These are phyloP conservation scores for Megalurothrips usitatus DNA, from an alignment of 2,888 invertebrate genomes.

Conservation along the genomic window DNA sequence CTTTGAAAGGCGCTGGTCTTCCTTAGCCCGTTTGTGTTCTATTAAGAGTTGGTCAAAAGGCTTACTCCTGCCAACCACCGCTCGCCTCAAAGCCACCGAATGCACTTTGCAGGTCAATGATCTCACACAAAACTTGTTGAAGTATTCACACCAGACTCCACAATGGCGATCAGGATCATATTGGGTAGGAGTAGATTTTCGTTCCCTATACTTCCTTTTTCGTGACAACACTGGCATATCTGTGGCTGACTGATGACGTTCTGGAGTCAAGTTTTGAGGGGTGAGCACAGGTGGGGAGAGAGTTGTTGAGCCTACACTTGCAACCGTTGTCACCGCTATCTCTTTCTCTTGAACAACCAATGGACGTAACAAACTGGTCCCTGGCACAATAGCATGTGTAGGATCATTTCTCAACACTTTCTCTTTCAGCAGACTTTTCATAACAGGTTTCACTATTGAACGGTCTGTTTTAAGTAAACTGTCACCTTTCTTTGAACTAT, in stretches of 20 bases:
- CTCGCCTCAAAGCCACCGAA: constrained; percentile 63
- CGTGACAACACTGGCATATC: constrained; percentile 3
- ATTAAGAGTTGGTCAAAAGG: constrained; percentile 69
- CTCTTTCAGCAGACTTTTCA: background rate
- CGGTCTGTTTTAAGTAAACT: background rate
- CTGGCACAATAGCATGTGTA: background rate
- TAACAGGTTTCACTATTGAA: background rate
- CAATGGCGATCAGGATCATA: constrained; percentile 81
- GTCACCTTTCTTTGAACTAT: background rate
- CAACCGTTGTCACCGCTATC: background rate
- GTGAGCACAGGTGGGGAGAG: background rate
- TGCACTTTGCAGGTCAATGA: constrained; percentile 64
- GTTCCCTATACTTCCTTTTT: constrained; percentile 26
- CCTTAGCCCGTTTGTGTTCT: constrained; percentile 66
- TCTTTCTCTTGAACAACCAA: background rate
- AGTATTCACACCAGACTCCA: constrained; percentile 65
- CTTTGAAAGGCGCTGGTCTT: constrained; percentile 40
- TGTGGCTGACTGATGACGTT: constrained; percentile 20
- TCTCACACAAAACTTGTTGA: constrained; percentile 68
- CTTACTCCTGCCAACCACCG: constrained; percentile 66
- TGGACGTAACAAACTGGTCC: background rate
- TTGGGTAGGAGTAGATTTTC: constrained; percentile 42
- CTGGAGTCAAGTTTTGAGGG: background rate
- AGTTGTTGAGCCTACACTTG: background rate
- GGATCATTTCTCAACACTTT: background rate